Base-by-base conservation (phyloP, 2,797 vertebrate species). In the Percopsis omiscomaycus region DNA sequence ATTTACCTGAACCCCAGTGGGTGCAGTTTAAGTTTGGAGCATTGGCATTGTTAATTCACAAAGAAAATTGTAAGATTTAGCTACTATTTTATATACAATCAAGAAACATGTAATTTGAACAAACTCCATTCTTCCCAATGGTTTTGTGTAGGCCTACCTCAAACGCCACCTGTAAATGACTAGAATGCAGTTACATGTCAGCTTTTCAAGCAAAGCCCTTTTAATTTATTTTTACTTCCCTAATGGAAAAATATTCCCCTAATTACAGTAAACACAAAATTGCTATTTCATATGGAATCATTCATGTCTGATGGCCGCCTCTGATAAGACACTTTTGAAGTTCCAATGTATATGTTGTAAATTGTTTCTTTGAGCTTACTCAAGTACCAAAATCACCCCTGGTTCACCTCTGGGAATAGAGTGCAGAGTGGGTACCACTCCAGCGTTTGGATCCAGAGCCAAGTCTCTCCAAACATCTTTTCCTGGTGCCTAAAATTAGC, bases 261-360 rank as follows among this genome's bases (percentile, higher is more conserved):
- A 94, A 94, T 94, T 93, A 92, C 86, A 22, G 89, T 91, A 92
- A 93, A 93, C 89, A 91, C 84, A 92, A 89, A 88, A 80, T 87
- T 93, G 92, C 90, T 92, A 78, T 94, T 93, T 94, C 91, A 94
- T 93, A 93, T 93, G 93, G 91, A 93, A 93, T 93, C 91, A 91
- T 91, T 94, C 91, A 91, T 88, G 90, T 91, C 81, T 83, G 92
- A 93, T 94, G 91, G 84, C 89, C 80, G 88, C 73, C 77, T 84
- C 76, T 29, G 93, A 94, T 94, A 94, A 93, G 87, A 85, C 86
- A 92, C 92, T 90, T 93, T 94, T 93, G 93, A 94, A 94, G 92
- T 94, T 75, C 78, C 78, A 78, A 79, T 93, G 90, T 92, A 92
- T 92, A 92, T 89, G 86, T 89, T 91, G 85, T 85, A 91, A 93